A percentile compares a stretch with the other conserved stretches of the same genome.
Conservation (phyloP, 2,113 vertebrate genomes). For the Pandion haliaetus region DNA sequence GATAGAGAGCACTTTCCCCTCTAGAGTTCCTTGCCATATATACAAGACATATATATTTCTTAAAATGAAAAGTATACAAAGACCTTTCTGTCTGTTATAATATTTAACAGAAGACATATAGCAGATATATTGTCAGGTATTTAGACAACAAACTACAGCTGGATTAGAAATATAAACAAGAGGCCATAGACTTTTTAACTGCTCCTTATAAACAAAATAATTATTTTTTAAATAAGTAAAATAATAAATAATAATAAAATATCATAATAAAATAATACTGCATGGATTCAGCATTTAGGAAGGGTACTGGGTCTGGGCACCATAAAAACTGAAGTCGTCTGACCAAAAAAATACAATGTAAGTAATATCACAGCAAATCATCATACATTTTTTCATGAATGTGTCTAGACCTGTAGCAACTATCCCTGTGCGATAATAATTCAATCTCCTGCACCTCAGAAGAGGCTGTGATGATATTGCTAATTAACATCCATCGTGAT, state of each 20-base stretch:
- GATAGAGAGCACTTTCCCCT: not conserved
- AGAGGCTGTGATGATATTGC: not conserved
- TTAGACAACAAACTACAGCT: not conserved
- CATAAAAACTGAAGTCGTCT: not conserved
- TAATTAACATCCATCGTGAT: conserved; percentile 8
- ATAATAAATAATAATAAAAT: not conserved
- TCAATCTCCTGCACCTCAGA: not conserved
- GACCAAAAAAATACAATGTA: not conserved
- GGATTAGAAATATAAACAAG: not conserved
- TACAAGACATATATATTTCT: not conserved
- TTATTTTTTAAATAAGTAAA: not conserved
- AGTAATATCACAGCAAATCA: not conserved
- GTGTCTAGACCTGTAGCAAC: not conserved
- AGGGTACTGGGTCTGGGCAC: not conserved
- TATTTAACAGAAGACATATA: not conserved
- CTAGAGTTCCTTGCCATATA: not conserved
- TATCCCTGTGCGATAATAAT: not conserved
- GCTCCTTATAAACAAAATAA: not conserved
- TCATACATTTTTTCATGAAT: not conserved
- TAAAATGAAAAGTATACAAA: not conserved
- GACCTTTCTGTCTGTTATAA: not conserved
- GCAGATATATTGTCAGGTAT: not conserved
- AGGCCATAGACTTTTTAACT: not conserved
- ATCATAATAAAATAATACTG: not conserved
- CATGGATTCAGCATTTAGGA: not conserved